Evolutionary conservation across 2,888 invertebrate genomes (phyloP), one percentile per base, ranked within the genome.

Genomic region (Microctonus brassicae): DNA sequence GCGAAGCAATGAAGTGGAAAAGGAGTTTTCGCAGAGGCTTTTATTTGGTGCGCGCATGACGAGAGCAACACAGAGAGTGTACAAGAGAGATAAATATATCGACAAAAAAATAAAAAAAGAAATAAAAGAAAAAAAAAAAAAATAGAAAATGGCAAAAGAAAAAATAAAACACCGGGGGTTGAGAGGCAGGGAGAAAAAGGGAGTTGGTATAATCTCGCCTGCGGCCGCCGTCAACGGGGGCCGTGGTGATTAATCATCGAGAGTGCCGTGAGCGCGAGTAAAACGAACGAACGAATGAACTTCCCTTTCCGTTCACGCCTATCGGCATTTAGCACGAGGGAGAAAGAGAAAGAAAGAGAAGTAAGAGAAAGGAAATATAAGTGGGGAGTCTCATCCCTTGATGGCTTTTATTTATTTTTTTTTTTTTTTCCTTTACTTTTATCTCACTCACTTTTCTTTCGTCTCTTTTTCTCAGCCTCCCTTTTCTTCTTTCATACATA

Each of bases 201-300:
- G 52, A 63, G 55, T 33, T 26, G 36, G 57, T 68, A 63, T 58
- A 65, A 68, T 71, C 58, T 68, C 42, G 58, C 69, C 57, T 68
- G 47, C 13, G 67, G 67, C 63, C 57, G 58, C 62, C 72, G 63
- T 72, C 72, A 72, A 67, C 72, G 57, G 72, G 55, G 67, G 55
- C 67, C 67, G 57, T 42, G 42, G 62, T 68, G 67, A 72, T 72
- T 72, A 72, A 72, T 72, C 67, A 72, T 72, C 67, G 57, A 67
- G 71, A 62, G 57, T 72, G 63, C 67, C 72, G 26, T 42, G 66
- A 33, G 55, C 33, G 53, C 61, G 57, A 55, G 62, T 52, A 34
- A 67, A 71, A 66, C 24, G 53, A 65, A 60, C 39, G 36, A 42
- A 66, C 52, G 36, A 62, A 61, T 11, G 26, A 67, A 67, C 36